Base-by-base conservation (phyloP, 2,113 vertebrate genomes). In the Hirundichthys speculiger region DNA sequence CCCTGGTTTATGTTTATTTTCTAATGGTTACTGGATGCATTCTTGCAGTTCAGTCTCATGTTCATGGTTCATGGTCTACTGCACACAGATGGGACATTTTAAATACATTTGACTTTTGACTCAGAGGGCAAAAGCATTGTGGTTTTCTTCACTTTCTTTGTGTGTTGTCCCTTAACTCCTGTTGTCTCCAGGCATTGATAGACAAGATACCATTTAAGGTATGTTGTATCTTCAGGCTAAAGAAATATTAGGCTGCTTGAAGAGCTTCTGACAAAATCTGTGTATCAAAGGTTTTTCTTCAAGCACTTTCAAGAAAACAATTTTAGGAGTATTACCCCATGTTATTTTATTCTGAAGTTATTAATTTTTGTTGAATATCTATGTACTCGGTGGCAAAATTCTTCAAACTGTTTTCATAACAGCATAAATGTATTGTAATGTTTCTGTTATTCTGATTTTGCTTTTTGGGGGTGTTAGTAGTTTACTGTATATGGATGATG, bases 191-290 rank as follows among this genome's bases (percentile, higher is more conserved):
- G 69, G n/a, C 53, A 24, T 56, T 57, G 68, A 66, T 63, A 72
- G 69, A 0, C 39, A 20, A 18, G 41, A 45, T 56, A 51, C 24
- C 14, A 63, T 25, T 77, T 40, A 10, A 67, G 43, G 72, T 69
- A 66, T 67, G 30, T 7, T 34, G 30, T 34, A 34, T 34, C 87
- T 61, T 46, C 55, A 67, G 79, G 88, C 77, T 75, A 73, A 46
- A 85, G 47, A 45, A 56, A 85, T 84, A 83, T 77, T 61, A 83
- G 47, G 54, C 64, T 42, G 55, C 78, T 72, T 34, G 54, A 61
- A 53, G 58, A 75, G 61, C 68, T 64, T 74, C 43, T 18, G 3
- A 27, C 22, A 21, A 45, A 64, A 73, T 51, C 63, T 40, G 15
- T 43, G 60, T 68, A 49, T 66, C 59, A 64, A 45, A 70, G 34